A percentile compares a stretch with the other conserved stretches of the same genome.
Conservation (phyloP, 2,888 invertebrate genomes). For the Papilio demoleus region DNA sequence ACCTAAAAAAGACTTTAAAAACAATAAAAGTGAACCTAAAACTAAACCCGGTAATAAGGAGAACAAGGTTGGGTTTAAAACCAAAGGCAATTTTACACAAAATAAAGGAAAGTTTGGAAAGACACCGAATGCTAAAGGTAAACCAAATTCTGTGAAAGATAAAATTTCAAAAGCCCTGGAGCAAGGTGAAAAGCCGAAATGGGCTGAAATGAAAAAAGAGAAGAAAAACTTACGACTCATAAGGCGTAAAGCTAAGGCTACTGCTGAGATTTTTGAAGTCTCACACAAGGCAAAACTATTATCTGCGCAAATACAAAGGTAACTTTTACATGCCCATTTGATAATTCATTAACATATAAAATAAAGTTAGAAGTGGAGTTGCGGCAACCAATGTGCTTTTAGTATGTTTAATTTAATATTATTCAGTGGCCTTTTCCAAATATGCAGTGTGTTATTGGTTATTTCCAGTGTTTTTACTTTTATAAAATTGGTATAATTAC, state of each 20-base stretch:
- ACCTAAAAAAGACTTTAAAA: slow-evolving; percentile 42
- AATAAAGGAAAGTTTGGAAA: slow-evolving; percentile 44
- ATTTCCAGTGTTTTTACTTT: too few relatives aligned
- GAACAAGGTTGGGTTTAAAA: slow-evolving; percentile 43
- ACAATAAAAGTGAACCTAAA: slow-evolving; percentile 44
- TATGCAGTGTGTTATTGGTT: too few relatives aligned
- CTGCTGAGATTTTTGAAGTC: slow-evolving; percentile 73
- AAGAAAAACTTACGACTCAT: slow-evolving; percentile 87
- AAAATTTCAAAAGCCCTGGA: slow-evolving; percentile 57
- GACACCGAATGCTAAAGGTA: slow-evolving; percentile 45
- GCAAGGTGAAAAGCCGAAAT: slow-evolving; percentile 82
- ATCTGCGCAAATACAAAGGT: slow-evolving; percentile 77
- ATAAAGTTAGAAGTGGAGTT: too few relatives aligned
- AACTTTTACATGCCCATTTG: slow-evolving; percentile 38
- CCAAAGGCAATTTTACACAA: slow-evolving; percentile 43
- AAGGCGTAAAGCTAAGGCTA: slow-evolving; percentile 85
- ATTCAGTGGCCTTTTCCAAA: too few relatives aligned
- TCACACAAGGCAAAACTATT: slow-evolving; percentile 76
- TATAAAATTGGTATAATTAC: slow-evolving; percentile 33
- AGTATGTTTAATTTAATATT: too few relatives aligned
- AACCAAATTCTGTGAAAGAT: slow-evolving; percentile 50
- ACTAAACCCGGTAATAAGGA: slow-evolving; percentile 41
- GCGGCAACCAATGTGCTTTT: too few relatives aligned
- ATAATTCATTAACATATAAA: too few relatives aligned
- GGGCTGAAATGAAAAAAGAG: slow-evolving; percentile 89